phyloP scores from a whole-genome alignment of 35 echinoderm and acorn worm genomes.

The Apostichopus parvimensis region DNA sequence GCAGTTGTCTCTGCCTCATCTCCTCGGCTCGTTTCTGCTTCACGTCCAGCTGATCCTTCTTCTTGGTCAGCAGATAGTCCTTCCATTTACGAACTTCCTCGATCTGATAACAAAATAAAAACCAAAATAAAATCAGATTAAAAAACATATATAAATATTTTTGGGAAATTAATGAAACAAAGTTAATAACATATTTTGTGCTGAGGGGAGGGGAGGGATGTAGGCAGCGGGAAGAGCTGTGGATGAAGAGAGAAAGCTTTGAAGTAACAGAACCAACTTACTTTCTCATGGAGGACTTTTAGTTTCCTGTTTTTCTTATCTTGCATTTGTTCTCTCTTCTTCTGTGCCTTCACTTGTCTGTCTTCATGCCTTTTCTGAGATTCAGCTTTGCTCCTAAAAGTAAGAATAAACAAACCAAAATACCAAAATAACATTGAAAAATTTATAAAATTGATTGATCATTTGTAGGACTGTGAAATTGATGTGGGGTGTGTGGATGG shows the following conservation, averaged over 20 bases:
- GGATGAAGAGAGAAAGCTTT: neutral
- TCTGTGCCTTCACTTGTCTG: conserved; percentile 77
- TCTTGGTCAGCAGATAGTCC: conserved; percentile 69
- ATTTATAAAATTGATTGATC: no score
- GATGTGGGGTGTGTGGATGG: no score
- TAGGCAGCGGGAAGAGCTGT: neutral
- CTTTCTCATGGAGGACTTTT: conserved; percentile 80
- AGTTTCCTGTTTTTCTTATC: conserved; percentile 77
- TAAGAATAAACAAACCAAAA: neutral
- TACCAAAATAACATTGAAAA: no score
- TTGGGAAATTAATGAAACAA: neutral
- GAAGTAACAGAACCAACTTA: neutral
- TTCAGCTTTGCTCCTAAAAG: conserved; percentile 83
- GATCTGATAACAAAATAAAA: conserved; percentile 41
- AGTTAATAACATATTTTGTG: no score
- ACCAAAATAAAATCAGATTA: neutral
- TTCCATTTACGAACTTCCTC: conserved; percentile 91
- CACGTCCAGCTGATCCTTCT: conserved; percentile 86
- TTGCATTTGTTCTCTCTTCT: conserved; percentile 72
- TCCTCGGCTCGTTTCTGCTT: conserved; percentile 89
- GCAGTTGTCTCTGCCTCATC: conserved; percentile 82
- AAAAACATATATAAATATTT: neutral
- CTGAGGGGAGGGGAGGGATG: neutral
- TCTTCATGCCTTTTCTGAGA: conserved; percentile 93
- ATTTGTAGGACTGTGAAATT: no score